Percentiles rank a stretch among this genome's conserved stretches.
Evolutionary conservation across 1,140 invertebrate genomes (phyloP).

Genomic region (Pseudoatta argentina): DNA sequence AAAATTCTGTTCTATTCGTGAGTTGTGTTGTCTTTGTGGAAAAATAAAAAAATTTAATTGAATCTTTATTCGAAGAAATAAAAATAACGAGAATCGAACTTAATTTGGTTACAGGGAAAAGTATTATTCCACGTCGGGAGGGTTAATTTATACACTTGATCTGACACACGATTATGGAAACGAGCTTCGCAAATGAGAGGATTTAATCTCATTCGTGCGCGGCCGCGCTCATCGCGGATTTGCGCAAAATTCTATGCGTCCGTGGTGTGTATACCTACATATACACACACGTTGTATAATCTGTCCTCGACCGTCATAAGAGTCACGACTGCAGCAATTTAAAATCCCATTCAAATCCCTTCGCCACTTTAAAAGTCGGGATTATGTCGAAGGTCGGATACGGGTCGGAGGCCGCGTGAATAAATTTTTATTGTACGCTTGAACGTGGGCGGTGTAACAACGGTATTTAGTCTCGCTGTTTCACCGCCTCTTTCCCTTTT

Average conservation of each 20-base stretch:
- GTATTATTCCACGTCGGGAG: too few relatives aligned
- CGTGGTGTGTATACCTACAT: neutral
- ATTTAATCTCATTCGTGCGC: slow-evolving; percentile 22
- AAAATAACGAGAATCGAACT: neutral
- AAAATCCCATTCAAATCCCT: slow-evolving; percentile 23
- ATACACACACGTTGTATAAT: neutral
- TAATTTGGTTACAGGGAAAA: neutral
- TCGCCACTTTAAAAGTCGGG: slow-evolving; percentile 13
- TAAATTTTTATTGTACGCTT: slow-evolving; percentile 28
- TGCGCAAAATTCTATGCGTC: neutral
- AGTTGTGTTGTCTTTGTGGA: neutral
- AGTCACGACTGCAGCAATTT: neutral
- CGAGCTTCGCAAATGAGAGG: neutral
- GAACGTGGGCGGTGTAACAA: neutral
- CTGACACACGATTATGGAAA: neutral
- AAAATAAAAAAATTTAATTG: neutral
- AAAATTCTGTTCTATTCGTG: neutral
- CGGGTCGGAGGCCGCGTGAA: slow-evolving; percentile 6
- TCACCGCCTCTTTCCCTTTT: neutral
- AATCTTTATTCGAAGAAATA: too few relatives aligned
- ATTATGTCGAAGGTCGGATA: neutral
- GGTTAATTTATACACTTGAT: neutral
- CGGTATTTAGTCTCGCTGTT: slow-evolving; percentile 10
- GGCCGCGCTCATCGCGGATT: slow-evolving; percentile 1
- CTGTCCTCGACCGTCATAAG: neutral